phyloP scores from a whole-genome alignment of 2,113 vertebrate genomes.

The Chaetodon trifascialis region DNA sequence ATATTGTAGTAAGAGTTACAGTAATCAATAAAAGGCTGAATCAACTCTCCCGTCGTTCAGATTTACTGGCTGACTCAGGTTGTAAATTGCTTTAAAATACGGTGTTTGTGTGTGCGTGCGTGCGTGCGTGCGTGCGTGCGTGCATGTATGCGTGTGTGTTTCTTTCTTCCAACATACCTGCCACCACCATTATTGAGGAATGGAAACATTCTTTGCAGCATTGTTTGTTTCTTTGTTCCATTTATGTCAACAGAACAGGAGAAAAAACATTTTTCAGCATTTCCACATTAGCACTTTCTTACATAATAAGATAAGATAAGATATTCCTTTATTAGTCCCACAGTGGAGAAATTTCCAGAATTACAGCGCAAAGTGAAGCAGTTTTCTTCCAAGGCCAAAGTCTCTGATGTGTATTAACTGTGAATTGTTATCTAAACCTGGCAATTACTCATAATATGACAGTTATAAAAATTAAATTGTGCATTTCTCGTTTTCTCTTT shows the following conservation, averaged over 20 bases:
- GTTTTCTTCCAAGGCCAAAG: conserved; percentile 9
- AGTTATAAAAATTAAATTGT: background rate
- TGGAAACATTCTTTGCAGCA: too few species aligned
- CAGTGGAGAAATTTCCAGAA: too few species aligned
- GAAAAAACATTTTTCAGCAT: background rate
- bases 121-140: too few species aligned
- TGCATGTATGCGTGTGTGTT: too few species aligned
- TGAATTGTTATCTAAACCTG: conserved; percentile 1
- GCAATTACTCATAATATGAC: background rate
- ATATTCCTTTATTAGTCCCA: too few species aligned
- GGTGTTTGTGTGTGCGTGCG: background rate
- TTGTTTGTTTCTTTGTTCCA: background rate
- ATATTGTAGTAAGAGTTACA: conserved; percentile 33
- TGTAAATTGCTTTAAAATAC: conserved; percentile 27
- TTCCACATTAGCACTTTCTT: conserved; percentile 2
- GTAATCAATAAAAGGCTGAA: conserved; percentile 53
- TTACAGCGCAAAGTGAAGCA: too few species aligned
- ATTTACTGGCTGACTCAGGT: conserved; percentile 14
- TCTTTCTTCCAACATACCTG: background rate
- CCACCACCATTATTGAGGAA: background rate
- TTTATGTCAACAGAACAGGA: background rate
- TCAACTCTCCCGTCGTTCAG: background rate
- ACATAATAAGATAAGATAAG: too few species aligned
- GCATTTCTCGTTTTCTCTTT: background rate
- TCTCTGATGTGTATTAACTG: background rate